Conservation (phyloP, 2,113 vertebrate species). For the Sylvia atricapilla region DNA sequence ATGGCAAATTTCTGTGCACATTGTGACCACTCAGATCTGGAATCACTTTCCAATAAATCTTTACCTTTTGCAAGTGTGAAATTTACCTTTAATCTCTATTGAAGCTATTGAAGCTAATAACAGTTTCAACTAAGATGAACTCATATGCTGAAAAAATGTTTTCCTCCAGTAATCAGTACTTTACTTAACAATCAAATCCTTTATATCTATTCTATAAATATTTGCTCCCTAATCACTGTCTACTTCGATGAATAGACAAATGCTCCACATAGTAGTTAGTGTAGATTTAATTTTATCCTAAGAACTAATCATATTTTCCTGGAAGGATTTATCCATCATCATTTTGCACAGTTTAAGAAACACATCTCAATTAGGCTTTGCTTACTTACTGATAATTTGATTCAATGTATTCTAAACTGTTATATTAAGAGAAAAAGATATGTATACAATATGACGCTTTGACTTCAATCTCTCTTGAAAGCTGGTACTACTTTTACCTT, state of each 20-base stretch:
- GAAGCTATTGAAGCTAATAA: neutral
- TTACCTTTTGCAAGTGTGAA: neutral
- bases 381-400: neutral
- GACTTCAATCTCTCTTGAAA: neutral
- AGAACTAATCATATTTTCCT: neutral
- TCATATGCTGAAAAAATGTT: neutral
- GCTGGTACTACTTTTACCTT: neutral
- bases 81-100: neutral
- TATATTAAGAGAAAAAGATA: neutral
- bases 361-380: neutral
- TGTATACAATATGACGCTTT: neutral
- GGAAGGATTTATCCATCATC: neutral
- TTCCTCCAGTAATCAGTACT: neutral
- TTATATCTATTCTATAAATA: neutral
- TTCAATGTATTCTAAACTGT: neutral
- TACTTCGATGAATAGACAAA: neutral
- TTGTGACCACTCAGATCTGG: neutral
- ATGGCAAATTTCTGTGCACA: neutral
- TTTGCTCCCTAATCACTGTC: neutral
- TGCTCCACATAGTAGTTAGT: neutral
- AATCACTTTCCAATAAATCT: neutral
- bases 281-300: neutral
- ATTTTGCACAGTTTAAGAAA: neutral
- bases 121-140: neutral
- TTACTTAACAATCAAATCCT: neutral